These are phyloP conservation scores for Onthophagus taurus DNA, from an alignment of 1,140 invertebrate genomes.

Conservation along the genomic window DNA sequence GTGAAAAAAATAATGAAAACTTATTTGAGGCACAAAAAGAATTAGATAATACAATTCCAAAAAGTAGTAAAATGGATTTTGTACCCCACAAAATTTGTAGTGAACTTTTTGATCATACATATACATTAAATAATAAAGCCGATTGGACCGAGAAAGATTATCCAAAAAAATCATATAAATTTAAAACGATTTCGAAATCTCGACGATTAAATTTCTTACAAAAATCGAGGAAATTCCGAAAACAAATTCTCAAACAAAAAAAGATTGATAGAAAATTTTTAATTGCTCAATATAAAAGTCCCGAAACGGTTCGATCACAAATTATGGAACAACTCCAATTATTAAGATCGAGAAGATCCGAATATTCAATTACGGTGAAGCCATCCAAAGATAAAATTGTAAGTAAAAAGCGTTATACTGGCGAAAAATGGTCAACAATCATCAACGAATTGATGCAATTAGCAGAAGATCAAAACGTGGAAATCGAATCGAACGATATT, in stretches of 20 bases:
- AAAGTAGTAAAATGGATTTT: neutral
- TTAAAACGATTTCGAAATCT: no score
- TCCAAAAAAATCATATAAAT: no score
- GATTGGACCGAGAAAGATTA: no score
- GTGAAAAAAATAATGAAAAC: no score
- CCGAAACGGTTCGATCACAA: constrained; percentile 2
- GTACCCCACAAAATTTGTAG: no score
- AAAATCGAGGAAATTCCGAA: neutral
- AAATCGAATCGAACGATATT: no score
- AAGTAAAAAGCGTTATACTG: constrained; percentile 6
- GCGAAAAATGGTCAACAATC: neutral
- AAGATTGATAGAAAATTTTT: constrained; percentile 2
- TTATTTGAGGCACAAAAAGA: no score
- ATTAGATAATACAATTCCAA: no score
- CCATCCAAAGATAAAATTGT: neutral
- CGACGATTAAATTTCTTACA: no score
- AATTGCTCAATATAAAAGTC: constrained; percentile 4
- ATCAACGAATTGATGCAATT: no score
- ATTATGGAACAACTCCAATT: constrained; percentile 8
- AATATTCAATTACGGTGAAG: neutral
- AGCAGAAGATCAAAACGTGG: neutral
- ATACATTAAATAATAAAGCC: no score
- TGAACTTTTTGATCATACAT: no score
- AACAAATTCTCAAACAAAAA: neutral
- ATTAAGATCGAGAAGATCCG: constrained; percentile 2